Conservation (phyloP, 2,888 invertebrate species). For the Campoplex capitator region DNA sequence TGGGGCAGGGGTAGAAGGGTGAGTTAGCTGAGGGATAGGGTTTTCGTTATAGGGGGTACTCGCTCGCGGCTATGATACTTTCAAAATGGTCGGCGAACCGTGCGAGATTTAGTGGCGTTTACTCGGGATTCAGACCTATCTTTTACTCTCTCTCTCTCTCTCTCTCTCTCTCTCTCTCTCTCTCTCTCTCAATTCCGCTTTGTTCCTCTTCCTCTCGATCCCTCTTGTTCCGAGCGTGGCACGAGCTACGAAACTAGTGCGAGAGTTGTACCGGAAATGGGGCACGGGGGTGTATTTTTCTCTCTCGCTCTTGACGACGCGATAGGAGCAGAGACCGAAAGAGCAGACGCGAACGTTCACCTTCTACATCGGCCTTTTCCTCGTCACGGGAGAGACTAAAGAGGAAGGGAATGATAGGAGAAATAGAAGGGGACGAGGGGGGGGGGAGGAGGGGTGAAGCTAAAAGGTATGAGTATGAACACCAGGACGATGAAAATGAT, state of each 20-base stretch:
- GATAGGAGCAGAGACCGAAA: slow-evolving; percentile 44
- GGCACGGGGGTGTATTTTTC: slow-evolving; percentile 67
- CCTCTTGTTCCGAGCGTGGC: slow-evolving; percentile 45
- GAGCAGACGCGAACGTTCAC: slow-evolving; percentile 52
- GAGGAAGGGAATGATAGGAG: slow-evolving; percentile 10
- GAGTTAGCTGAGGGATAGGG: slow-evolving; percentile 2
- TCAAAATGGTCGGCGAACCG: slow-evolving; percentile 68
- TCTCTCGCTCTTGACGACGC: slow-evolving; percentile 53
- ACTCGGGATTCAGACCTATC: slow-evolving; percentile 62
- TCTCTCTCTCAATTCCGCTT: background rate
- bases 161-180: slow-evolving; percentile 12
- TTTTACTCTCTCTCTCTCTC: slow-evolving; percentile 29
- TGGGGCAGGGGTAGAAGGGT: background rate
- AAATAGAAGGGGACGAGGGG: background rate
- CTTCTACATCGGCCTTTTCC: slow-evolving; percentile 57
- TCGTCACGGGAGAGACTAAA: slow-evolving; percentile 55
- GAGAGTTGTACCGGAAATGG: slow-evolving; percentile 70
- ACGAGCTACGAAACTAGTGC: slow-evolving; percentile 69
- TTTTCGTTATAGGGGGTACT: slow-evolving; percentile 52
- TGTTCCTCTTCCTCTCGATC: slow-evolving; percentile 30
- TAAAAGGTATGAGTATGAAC: slow-evolving; percentile 53
- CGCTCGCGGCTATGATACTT: slow-evolving; percentile 61
- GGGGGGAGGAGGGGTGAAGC: background rate
- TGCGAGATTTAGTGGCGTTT: slow-evolving; percentile 67
- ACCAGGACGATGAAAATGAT: slow-evolving; percentile 81